Percentiles rank a stretch among this genome's conserved stretches.
Evolutionary conservation across 2,888 invertebrate species (phyloP).

Genomic region (Sphaerolaimus hirsutus): DNA sequence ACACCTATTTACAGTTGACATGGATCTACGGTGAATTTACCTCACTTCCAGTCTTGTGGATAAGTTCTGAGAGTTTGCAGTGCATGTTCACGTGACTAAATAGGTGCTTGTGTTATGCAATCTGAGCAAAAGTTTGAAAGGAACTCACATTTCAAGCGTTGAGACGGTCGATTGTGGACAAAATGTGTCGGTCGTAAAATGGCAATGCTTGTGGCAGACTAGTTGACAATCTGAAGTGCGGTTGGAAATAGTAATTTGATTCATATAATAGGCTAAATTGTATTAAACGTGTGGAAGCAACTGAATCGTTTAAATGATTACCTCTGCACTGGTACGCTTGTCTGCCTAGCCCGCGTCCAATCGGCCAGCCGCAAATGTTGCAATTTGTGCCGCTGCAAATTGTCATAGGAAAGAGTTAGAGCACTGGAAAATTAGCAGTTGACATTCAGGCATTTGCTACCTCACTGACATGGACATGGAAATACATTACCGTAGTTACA

Average conservation of each 20-base stretch:
- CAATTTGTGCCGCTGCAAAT: conserved; percentile 17
- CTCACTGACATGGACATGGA: too few species aligned
- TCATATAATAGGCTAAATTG: background rate
- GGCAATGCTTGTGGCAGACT: conserved; percentile 23
- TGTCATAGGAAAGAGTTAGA: too few species aligned
- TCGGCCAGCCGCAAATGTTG: conserved; percentile 18
- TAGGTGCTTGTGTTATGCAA: too few species aligned
- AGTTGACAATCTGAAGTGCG: conserved; percentile 18
- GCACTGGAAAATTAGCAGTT: too few species aligned
- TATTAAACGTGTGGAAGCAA: background rate
- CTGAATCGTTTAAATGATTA: conserved; percentile 3
- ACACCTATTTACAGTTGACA: too few species aligned
- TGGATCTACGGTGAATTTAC: too few species aligned
- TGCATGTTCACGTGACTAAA: too few species aligned
- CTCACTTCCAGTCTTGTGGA: too few species aligned
- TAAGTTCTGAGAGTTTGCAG: too few species aligned
- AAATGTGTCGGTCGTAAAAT: conserved; percentile 11
- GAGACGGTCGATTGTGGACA: conserved; percentile 1
- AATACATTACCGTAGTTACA: background rate
- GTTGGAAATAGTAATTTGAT: background rate
- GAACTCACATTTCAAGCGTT: background rate
- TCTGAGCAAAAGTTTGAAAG: background rate
- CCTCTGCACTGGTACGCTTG: conserved; percentile 26
- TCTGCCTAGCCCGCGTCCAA: conserved; percentile 19
- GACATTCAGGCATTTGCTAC: too few species aligned